phyloP scores from a whole-genome alignment of 2,113 vertebrate genomes.

The Trinectes maculatus region DNA sequence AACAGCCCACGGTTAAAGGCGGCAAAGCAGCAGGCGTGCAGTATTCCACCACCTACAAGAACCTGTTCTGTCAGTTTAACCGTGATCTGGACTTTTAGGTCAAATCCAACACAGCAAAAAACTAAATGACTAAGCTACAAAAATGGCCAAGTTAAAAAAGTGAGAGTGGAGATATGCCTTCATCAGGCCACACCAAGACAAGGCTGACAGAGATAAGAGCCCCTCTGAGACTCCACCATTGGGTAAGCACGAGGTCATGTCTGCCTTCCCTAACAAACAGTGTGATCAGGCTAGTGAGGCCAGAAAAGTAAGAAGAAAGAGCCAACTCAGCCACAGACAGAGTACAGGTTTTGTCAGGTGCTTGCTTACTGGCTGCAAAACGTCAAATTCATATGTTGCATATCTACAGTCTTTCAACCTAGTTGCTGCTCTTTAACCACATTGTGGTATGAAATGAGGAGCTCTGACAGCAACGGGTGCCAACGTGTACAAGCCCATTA shows the following conservation, averaged over 20 bases:
- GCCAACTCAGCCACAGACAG: background rate
- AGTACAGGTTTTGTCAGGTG: background rate
- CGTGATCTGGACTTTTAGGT: background rate
- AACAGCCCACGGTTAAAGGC: background rate
- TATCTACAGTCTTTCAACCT: background rate
- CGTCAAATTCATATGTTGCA: background rate
- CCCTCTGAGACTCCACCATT: background rate
- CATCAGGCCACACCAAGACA: background rate
- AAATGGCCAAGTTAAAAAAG: too few species aligned
- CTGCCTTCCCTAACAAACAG: background rate
- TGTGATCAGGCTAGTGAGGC: background rate
- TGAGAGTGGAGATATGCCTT: background rate
- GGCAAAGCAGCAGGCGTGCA: background rate
- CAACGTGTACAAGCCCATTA: too few species aligned
- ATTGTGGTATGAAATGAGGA: background rate
- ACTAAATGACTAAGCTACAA: background rate
- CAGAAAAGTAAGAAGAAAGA: background rate
- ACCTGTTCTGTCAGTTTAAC: background rate
- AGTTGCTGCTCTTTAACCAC: background rate
- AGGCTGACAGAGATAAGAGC: constrained; percentile 38
- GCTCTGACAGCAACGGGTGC: background rate
- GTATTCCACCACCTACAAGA: background rate
- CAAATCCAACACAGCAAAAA: background rate
- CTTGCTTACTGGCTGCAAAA: background rate
- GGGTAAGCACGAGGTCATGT: background rate